A percentile compares a stretch with the other conserved stretches of the same genome.
These are phyloP conservation scores for Oxyura jamaicensis DNA, from an alignment of 2,113 vertebrate genomes.

Conservation along the genomic window DNA sequence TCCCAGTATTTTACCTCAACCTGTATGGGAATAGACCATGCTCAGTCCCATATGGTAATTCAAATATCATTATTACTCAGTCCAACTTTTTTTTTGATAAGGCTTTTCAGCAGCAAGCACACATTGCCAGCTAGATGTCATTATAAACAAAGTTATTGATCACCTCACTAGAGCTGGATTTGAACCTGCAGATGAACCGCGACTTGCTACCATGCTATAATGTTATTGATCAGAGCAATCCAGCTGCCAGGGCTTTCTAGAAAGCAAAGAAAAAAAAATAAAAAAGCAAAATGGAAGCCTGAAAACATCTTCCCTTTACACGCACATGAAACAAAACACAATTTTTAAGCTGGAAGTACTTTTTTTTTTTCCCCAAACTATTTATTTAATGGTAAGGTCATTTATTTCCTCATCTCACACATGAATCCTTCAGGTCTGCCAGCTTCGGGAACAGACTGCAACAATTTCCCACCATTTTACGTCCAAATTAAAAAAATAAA, in stretches of 20 bases:
- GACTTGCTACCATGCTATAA: background rate
- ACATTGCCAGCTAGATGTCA: slow-evolving; percentile 58
- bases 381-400: background rate
- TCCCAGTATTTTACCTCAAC: accelerated
- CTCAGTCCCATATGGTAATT: background rate
- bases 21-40: background rate
- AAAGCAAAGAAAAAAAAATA: background rate
- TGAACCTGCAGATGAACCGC: slow-evolving; percentile 37
- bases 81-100: background rate
- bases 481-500: background rate
- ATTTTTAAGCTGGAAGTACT: background rate
- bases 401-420: background rate
- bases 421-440: background rate
- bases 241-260: slow-evolving; percentile 29
- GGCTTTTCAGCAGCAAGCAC: background rate
- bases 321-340: background rate
- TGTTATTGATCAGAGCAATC: slow-evolving; percentile 50
- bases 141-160: slow-evolving; percentile 68
- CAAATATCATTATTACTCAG: background rate
- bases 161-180: background rate
- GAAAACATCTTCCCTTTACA: background rate
- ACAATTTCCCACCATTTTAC: background rate
- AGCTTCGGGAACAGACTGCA: background rate
- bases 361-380: background rate
- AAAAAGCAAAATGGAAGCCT: background rate